These are phyloP conservation scores for Leptopilina myrica DNA, from an alignment of 2,888 invertebrate genomes.

Conservation along the genomic window DNA sequence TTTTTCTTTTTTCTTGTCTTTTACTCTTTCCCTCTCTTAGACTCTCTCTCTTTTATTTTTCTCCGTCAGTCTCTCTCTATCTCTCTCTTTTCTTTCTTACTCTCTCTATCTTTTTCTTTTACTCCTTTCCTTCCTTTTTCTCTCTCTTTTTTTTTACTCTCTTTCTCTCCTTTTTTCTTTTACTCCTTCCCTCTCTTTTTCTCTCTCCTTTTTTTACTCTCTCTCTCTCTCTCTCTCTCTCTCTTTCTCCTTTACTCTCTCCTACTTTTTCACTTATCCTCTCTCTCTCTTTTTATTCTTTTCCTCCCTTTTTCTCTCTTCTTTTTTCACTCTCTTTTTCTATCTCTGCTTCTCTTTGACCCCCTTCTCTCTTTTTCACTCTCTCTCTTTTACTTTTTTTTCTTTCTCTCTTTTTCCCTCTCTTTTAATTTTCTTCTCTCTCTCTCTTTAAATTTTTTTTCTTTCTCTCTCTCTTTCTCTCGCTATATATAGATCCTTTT, in stretches of 20 bases:
- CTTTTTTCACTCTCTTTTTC: too few relatives aligned
- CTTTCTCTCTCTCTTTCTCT: not conserved
- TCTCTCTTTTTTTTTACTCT: not conserved
- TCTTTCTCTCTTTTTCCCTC: too few relatives aligned
- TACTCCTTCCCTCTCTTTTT: too few relatives aligned
- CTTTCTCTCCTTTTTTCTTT: too few relatives aligned
- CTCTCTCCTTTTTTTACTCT: too few relatives aligned
- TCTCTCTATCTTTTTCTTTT: too few relatives aligned
- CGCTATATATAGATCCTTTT: not conserved
- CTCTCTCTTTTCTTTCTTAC: not conserved
- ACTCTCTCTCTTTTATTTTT: slow-evolving; percentile 1
- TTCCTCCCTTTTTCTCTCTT: too few relatives aligned
- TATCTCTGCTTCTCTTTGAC: too few relatives aligned
- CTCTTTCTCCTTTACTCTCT: too few relatives aligned
- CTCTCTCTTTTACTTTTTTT: not conserved
- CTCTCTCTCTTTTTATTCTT: too few relatives aligned
- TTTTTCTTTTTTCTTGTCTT: not conserved
- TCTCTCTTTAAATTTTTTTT: not conserved
- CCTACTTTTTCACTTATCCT: too few relatives aligned
- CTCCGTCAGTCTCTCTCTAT: not conserved
- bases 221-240: too few relatives aligned
- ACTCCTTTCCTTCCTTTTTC: not conserved
- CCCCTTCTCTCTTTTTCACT: not conserved
- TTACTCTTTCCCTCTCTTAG: not conserved
- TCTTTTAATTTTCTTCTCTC: not conserved